Evolutionary conservation across 2,113 vertebrate genomes (phyloP), one percentile per base, ranked within the genome.

Genomic region (Tinamus guttatus): DNA sequence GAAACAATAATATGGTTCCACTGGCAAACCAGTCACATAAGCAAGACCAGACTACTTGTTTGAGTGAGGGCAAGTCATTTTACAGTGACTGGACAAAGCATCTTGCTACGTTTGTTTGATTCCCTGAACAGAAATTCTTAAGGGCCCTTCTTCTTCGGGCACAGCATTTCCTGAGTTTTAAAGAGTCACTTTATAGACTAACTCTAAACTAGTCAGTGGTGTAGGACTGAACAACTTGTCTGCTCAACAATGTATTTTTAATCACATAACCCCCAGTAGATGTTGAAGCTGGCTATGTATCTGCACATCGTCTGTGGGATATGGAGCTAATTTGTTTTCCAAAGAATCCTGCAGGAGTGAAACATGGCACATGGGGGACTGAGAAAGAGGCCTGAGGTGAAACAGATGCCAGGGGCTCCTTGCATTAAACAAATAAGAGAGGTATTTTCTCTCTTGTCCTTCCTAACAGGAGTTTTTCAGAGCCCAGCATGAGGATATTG

Each of bases 1-100:
- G 45, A 56, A 16, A 87, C 59, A 94, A 89, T 87, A 64, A 68
- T 28, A 32, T 20, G 54, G 34, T 38, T 69, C 65, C 87, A 27
- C 30, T 88, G 70, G 56, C 74, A 95, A 94, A 87, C 77, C 64
- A 80, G 25, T 83, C 83, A 76, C 0, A 11, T 93, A 85, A 84
- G 49, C 58, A 94, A 76, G 36, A 47, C 7, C 3, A 1, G 8
- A 63, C 12, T 63, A 43, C 45, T 88, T 51, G 41, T 56, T 68
- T 85, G 63, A 52, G 24, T n/a, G 54, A 82, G 45, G 34, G 21
- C 65, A 93, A 67, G 88, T 75, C 2, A 75, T 47, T 87, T 95
- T 82, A 27, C n/a, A 89, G 41, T 7, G 21, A 75, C 49, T 85
- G 34, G 25, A 34, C 41, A 68, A 74, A 81, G 14, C 34, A 28